These are phyloP conservation scores for Neodon shergylaensis DNA, from an alignment of 2,113 vertebrate genomes.

Conservation along the genomic window DNA sequence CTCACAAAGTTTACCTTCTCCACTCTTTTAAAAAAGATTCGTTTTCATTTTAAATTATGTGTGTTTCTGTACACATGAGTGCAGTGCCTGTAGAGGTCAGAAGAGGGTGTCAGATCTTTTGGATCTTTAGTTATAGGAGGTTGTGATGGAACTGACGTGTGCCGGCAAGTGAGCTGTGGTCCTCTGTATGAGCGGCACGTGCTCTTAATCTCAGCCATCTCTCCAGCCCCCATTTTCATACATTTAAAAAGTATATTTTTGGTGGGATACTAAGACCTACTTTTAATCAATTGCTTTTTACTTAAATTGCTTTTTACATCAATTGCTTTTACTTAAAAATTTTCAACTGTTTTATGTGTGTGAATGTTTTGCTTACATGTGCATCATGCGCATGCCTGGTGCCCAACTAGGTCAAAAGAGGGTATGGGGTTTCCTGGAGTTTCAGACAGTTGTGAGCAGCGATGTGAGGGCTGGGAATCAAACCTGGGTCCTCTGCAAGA, in stretches of 20 bases:
- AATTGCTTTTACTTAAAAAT: not conserved
- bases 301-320: not conserved
- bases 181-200: not conserved
- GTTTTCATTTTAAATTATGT: not conserved
- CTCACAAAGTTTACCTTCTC: not conserved
- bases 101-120: not conserved
- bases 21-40: not conserved
- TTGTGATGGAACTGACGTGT: not conserved
- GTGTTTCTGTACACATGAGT: not conserved
- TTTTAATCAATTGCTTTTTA: constrained; percentile 25
- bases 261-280: constrained; percentile 24
- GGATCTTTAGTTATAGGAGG: not conserved
- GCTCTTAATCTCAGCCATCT: not conserved
- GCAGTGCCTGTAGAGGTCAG: not conserved
- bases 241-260: constrained; percentile 20
- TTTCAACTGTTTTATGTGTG: not conserved
- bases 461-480: not conserved
- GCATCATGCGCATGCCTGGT: not conserved
- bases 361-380: not conserved
- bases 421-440: not conserved
- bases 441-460: not conserved
- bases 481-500: not conserved
- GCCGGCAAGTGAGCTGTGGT: not conserved
- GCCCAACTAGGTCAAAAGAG: not conserved
- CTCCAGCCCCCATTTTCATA: not conserved